These are phyloP conservation scores for Yponomeuta evonymella DNA, from an alignment of 2,888 invertebrate species.

Conservation along the genomic window DNA sequence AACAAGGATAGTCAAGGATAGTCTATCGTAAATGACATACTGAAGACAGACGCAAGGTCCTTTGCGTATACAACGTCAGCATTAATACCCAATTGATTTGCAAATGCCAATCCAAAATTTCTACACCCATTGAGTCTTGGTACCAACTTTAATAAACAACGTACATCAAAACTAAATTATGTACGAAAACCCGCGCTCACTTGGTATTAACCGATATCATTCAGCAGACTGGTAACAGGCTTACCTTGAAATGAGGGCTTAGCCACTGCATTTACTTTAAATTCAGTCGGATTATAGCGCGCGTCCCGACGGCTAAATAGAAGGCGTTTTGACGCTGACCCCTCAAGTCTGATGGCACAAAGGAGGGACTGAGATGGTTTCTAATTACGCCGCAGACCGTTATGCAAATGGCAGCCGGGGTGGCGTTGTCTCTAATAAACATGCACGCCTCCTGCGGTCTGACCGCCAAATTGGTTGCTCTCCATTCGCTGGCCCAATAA, in stretches of 20 bases:
- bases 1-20: too few relatives aligned
- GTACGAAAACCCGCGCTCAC: background rate
- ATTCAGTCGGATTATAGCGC: conserved; percentile 47
- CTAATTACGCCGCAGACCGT: conserved; percentile 73
- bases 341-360: conserved; percentile 61
- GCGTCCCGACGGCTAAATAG: conserved; percentile 51
- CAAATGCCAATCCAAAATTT: too few relatives aligned
- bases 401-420: conserved; percentile 66
- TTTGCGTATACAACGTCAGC: too few relatives aligned
- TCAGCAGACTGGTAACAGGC: background rate
- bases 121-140: too few relatives aligned
- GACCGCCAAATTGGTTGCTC: conserved; percentile 64
- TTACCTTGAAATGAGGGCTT: background rate
- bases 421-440: conserved; percentile 72
- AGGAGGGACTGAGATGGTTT: conserved; percentile 71
- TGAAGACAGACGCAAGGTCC: too few relatives aligned
- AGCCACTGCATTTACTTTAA: conserved; percentile 26
- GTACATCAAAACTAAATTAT: background rate
- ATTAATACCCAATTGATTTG: too few relatives aligned
- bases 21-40: too few relatives aligned
- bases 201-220: background rate
- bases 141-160: background rate
- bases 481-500: conserved; percentile 50
- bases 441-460: conserved; percentile 69
- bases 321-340: conserved; percentile 59